A percentile compares a stretch with the other conserved stretches of the same genome.
phyloP scores from a whole-genome alignment of 2,113 vertebrate species.

The Prietella phreatophila region DNA sequence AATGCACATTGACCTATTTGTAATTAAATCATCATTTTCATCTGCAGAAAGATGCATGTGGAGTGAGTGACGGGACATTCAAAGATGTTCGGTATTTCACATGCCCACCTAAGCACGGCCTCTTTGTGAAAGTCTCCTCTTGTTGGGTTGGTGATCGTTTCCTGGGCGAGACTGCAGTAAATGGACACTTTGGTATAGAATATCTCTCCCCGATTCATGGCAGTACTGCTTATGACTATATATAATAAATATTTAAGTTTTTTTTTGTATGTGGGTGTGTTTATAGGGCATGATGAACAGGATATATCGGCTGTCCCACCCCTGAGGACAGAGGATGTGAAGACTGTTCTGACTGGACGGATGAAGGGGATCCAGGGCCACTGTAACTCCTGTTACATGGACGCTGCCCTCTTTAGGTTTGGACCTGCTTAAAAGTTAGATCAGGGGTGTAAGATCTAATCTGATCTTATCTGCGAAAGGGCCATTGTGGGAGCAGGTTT shows the following conservation, averaged over 20 bases:
- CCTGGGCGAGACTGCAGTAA: conserved; percentile 43
- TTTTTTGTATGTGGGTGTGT: conserved; percentile 27
- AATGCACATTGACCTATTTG: neutral
- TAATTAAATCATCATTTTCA: neutral
- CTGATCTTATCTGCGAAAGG: too few species aligned
- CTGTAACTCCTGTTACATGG: conserved; percentile 92
- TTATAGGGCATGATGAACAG: conserved; percentile 51
- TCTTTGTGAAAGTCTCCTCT: conserved; percentile 76
- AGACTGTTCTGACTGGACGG: conserved; percentile 68
- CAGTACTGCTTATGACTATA: neutral
- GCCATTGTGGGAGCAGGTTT: too few species aligned
- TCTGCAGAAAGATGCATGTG: conserved; percentile 73
- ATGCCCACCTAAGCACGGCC: conserved; percentile 68
- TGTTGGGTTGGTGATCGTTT: conserved; percentile 78
- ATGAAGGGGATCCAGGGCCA: conserved; percentile 89
- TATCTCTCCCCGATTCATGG: neutral
- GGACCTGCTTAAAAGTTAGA: neutral
- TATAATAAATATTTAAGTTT: neutral
- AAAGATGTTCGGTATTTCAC: conserved; percentile 64
- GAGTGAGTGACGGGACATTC: conserved; percentile 73
- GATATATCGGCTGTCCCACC: conserved; percentile 64
- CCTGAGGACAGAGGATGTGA: conserved; percentile 66
- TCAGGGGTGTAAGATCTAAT: neutral
- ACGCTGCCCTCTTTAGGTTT: conserved; percentile 84
- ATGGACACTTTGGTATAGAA: conserved; percentile 51